Evolutionary conservation across 2,113 vertebrate species (phyloP), one percentile per base, ranked within the genome.

Genomic region (Rattus rattus): DNA sequence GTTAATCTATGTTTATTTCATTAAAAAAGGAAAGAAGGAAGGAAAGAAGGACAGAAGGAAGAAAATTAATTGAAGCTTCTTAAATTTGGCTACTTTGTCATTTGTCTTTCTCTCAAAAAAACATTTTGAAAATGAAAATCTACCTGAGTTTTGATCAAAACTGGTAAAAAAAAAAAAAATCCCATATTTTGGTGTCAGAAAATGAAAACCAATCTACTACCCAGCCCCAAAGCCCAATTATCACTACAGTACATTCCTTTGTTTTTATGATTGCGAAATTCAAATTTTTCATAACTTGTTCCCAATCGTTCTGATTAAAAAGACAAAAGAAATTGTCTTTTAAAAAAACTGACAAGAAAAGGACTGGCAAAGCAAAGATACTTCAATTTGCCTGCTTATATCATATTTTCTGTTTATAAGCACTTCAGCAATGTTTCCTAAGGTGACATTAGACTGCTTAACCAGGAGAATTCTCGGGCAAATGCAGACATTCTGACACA

Each of bases 281-380:
- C 39, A 85, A 92, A 72, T 20, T 65, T 79, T 75, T 88, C 67
- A 28, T 67, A 90, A 30, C 70, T 30, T 88, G 70, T 52, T 30
- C 88, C 36, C 96, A 90, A 75, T 56, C 28, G 86, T 93, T 96
- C 65, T 92, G 65, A 9, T 70, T 90, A 39, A 90, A 91, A 96
- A 28, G 67, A 49, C 36, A 94, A 90, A 95, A 93, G 52, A 95
- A n/a, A 76, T n/a, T 49, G 63, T 13, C 14, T 30, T 22, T 8
- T 0, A 67, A 70, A 91, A 94, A 93, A 67, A 33, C 16, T 76
- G 30, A 28, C 83, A 96, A 39, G 36, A 72, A 93, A 54, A 87
- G 49, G 43, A 47, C 26, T 70, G 49, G 22, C 67, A 72, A 88
- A 76, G 43, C 69, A 95, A 84, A 94, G 56, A 84, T 36, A 76